These are phyloP conservation scores for Herpailurus yagouaroundi DNA, from an alignment of 2,113 vertebrate species.

Conservation along the genomic window DNA sequence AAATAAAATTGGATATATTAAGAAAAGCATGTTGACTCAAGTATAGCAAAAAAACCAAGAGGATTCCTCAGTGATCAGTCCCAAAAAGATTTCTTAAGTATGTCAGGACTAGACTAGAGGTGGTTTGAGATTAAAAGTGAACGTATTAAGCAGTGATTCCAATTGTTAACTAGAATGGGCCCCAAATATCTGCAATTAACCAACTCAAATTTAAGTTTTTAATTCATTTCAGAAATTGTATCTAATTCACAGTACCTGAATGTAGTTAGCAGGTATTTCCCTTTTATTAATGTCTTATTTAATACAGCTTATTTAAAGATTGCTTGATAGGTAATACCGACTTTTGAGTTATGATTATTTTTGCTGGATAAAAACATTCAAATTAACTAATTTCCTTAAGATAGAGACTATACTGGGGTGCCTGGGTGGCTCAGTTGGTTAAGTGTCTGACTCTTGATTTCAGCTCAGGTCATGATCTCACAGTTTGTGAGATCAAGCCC, in stretches of 20 bases:
- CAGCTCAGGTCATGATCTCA: no score
- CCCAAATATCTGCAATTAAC: not conserved
- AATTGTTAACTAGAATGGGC: not conserved
- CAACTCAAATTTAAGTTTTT: not conserved
- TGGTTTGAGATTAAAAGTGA: not conserved
- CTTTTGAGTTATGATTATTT: conserved; percentile 6
- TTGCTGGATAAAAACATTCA: not conserved
- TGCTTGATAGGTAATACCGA: not conserved
- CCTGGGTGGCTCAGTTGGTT: no score
- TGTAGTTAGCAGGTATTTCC: not conserved
- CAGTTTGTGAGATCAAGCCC: no score
- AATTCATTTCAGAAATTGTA: conserved; percentile 2
- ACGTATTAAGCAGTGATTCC: not conserved
- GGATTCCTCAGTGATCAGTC: not conserved
- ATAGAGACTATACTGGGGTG: not conserved
- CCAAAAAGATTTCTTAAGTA: not conserved
- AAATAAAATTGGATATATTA: not conserved
- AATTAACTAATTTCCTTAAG: not conserved
- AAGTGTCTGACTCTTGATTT: no score
- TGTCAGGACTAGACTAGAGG: not conserved
- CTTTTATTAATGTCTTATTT: not conserved
- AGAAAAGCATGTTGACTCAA: not conserved
- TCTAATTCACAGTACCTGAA: not conserved
- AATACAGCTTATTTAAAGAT: not conserved
- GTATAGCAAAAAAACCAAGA: not conserved